A percentile compares a stretch with the other conserved stretches of the same genome.
Evolutionary conservation across 2,113 vertebrate genomes (phyloP).

Genomic region (Engraulis encrasicolus): DNA sequence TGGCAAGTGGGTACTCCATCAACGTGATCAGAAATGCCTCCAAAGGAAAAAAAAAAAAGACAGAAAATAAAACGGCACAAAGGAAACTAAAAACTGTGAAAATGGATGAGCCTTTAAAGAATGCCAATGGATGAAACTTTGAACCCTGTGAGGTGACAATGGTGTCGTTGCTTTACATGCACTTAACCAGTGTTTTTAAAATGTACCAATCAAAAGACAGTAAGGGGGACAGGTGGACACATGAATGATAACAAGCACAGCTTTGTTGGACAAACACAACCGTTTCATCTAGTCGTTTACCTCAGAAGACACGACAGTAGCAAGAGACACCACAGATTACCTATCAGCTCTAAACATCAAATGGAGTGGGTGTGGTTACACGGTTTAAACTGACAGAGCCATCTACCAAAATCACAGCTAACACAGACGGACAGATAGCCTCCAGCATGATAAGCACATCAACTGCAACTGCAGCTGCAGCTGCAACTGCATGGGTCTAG

Average conservation of each 20-base stretch:
- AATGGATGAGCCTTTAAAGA: not conserved
- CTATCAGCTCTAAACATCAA: not conserved
- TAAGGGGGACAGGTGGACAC: not conserved
- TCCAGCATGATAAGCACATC: no score
- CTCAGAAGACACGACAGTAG: not conserved
- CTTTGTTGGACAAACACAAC: not conserved
- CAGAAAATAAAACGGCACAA: not conserved
- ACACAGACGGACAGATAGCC: not conserved
- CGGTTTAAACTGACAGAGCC: not conserved
- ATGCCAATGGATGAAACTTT: not conserved
- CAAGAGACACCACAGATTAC: not conserved
- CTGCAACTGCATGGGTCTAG: not conserved
- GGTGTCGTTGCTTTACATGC: not conserved
- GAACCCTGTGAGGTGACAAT: not conserved
- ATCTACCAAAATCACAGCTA: slow-evolving; percentile 8
- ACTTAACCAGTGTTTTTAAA: not conserved
- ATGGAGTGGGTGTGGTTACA: not conserved
- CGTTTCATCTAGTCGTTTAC: not conserved
- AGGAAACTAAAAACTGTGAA: not conserved
- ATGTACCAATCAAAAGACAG: not conserved
- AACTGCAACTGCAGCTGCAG: no score
- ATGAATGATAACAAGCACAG: not conserved
- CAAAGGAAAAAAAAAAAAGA: not conserved
- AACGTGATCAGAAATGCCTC: not conserved
- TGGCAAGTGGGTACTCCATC: not conserved